Conservation (phyloP, 2,113 vertebrate species). For the Cinclus mexicanus region DNA sequence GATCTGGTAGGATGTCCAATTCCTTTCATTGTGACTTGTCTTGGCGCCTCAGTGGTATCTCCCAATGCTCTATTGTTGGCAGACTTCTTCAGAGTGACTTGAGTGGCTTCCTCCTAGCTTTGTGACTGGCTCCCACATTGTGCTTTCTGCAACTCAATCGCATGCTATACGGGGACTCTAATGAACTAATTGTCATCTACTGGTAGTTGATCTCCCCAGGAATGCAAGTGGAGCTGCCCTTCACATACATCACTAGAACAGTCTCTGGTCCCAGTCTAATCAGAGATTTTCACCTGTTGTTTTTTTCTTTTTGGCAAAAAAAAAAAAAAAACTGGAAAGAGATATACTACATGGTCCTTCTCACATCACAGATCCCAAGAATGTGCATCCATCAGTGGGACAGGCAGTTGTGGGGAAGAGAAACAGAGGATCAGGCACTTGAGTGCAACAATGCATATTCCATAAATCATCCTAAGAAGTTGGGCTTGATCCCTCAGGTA, state of each 20-base stretch:
- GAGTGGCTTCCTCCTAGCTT: not conserved
- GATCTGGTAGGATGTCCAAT: not conserved
- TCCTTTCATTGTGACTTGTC: not conserved
- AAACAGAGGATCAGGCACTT: not conserved
- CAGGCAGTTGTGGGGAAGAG: not conserved
- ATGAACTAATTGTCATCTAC: constrained; percentile 7
- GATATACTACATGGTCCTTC: not conserved
- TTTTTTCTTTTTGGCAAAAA: not conserved
- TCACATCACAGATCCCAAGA: not conserved
- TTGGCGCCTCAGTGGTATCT: not conserved
- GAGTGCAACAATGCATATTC: not conserved
- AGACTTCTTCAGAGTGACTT: not conserved
- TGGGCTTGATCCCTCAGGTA: not conserved
- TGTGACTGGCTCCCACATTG: not conserved
- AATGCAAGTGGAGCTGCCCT: not conserved
- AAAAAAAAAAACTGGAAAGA: not conserved
- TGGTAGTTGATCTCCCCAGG: not conserved
- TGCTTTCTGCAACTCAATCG: not conserved
- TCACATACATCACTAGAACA: not conserved
- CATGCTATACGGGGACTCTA: not conserved
- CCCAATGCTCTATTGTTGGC: not conserved
- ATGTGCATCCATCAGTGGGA: not conserved
- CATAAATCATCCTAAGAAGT: not conserved
- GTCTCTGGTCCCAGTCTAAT: not conserved
- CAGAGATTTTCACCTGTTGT: not conserved